A percentile compares a stretch with the other conserved stretches of the same genome.
Evolutionary conservation across 2,113 vertebrate genomes (phyloP).

Genomic region (Pleuronectes platessa): DNA sequence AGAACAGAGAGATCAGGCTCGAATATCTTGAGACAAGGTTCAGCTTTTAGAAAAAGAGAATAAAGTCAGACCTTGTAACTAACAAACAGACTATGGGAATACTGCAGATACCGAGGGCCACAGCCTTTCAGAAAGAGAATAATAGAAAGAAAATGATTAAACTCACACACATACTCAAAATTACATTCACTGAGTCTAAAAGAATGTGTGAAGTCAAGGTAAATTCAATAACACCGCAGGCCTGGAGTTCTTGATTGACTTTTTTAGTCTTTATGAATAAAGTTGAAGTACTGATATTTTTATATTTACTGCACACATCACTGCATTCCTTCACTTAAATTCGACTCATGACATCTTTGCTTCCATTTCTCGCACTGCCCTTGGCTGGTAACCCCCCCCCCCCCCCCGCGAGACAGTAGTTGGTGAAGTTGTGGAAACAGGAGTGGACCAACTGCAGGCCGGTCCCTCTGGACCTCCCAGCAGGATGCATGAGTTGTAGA

Average conservation of each 20-base stretch:
- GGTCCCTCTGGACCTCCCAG: conserved; percentile 70
- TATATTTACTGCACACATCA: background rate
- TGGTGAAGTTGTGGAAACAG: conserved; percentile 47
- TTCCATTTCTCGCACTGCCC: conserved; percentile 8
- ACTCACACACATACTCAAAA: conserved; percentile 7
- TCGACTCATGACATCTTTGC: background rate
- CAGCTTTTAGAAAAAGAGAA: conserved; percentile 1
- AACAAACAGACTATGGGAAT: conserved; percentile 13
- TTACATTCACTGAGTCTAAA: conserved; percentile 18
- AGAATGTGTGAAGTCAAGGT: conserved; percentile 20
- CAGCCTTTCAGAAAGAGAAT: conserved; percentile 28
- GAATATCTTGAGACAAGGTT: conserved; percentile 22
- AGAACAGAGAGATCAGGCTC: conserved; percentile 31
- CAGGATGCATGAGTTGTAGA: conserved; percentile 52
- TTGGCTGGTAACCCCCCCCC: conserved; percentile 3
- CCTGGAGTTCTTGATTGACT: background rate
- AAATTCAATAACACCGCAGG: conserved; percentile 14
- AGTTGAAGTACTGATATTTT: background rate
- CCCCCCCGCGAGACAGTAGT: conserved; percentile 1
- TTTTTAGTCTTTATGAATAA: background rate
- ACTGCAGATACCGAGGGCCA: background rate
- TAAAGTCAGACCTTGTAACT: conserved; percentile 40
- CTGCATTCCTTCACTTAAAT: conserved; percentile 23
- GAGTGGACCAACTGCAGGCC: conserved; percentile 41
- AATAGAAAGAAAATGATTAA: background rate